These are phyloP conservation scores for Gallinago stenura DNA, from an alignment of 2,797 vertebrate genomes.

Conservation along the genomic window DNA sequence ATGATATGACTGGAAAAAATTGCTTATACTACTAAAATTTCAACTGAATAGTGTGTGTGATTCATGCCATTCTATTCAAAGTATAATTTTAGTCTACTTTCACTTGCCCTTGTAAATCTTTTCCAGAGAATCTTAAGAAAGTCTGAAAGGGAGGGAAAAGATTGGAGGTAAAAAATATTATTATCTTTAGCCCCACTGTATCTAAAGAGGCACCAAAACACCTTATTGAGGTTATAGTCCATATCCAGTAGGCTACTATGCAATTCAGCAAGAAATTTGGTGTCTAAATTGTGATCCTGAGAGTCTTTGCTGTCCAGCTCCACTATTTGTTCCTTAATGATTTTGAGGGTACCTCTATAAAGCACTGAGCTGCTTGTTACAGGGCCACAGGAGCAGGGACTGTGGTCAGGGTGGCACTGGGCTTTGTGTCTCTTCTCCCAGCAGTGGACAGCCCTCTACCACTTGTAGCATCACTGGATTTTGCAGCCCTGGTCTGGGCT, in stretches of 20 bases:
- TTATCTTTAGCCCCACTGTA: background rate
- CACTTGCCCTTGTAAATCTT: constrained; percentile 34
- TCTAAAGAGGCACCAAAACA: background rate
- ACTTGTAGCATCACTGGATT: background rate
- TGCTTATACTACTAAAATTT: constrained; percentile 30
- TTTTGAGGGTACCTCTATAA: background rate
- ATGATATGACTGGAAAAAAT: background rate
- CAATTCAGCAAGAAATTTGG: background rate
- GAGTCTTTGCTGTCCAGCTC: background rate
- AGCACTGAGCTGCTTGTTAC: background rate
- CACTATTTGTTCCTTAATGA: background rate
- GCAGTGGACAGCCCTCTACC: background rate
- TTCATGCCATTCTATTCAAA: constrained; percentile 21
- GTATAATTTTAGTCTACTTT: constrained; percentile 38
- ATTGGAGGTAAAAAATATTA: background rate
- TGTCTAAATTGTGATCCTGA: background rate
- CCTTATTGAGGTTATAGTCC: background rate
- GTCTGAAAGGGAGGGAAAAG: background rate
- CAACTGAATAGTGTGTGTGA: background rate
- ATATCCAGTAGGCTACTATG: background rate
- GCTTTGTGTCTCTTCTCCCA: background rate
- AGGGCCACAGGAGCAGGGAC: background rate
- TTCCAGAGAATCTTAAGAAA: constrained; percentile 4
- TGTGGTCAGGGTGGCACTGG: background rate
- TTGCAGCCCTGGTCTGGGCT: background rate